Conservation (phyloP, 1,140 invertebrate species). For the Conus betulinus region DNA sequence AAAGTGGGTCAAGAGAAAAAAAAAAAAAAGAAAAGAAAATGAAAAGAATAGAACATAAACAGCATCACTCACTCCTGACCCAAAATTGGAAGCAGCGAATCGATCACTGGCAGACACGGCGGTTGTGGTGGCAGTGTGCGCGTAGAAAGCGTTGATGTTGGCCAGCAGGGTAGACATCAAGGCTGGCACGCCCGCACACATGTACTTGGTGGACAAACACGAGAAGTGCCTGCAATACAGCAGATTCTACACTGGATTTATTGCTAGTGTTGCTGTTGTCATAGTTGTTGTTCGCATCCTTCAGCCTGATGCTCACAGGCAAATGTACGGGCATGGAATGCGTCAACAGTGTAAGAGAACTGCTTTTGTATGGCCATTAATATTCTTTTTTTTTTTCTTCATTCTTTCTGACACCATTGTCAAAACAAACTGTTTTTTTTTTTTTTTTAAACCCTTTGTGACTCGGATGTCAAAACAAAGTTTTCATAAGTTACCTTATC, state of each 20-base stretch:
- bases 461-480: too few species aligned
- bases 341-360: slow-evolving; percentile 73
- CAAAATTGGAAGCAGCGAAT: slow-evolving; percentile 99
- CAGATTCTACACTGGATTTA: too few species aligned
- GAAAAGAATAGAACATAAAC: background rate
- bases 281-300: too few species aligned
- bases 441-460: too few species aligned
- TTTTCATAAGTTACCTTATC: too few species aligned
- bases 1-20: too few species aligned
- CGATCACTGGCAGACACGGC: slow-evolving; percentile 98
- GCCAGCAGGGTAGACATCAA: slow-evolving; percentile 99
- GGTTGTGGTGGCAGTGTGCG: slow-evolving; percentile 95
- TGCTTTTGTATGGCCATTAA: too few species aligned
- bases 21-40: too few species aligned
- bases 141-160: slow-evolving; percentile 99
- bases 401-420: too few species aligned
- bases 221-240: slow-evolving; percentile 91
- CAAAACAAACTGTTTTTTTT: too few species aligned
- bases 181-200: slow-evolving; percentile 96
- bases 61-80: slow-evolving; percentile 80
- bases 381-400: too few species aligned
- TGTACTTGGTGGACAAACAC: slow-evolving; percentile 99
- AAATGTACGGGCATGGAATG: slow-evolving; percentile 99
- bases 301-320: slow-evolving; percentile 80
- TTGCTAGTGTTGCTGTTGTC: too few species aligned